Evolutionary conservation across 2,888 invertebrate genomes (phyloP).

Genomic region (Thysanoteuthis rhombus): DNA sequence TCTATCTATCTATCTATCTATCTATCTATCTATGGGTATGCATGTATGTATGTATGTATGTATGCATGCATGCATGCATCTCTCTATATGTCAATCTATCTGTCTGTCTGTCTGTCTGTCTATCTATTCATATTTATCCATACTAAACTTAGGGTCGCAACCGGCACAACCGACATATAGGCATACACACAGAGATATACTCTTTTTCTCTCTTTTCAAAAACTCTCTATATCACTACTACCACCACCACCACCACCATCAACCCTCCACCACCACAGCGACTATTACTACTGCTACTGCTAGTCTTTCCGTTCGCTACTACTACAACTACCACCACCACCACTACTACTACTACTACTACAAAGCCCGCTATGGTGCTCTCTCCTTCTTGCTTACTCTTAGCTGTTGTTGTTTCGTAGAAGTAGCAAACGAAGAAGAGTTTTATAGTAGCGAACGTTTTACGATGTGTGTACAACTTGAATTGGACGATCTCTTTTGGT

Average conservation of each 20-base stretch:
- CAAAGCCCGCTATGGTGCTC: constrained; percentile 12
- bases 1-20: background rate
- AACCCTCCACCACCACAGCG: no score
- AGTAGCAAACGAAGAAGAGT: background rate
- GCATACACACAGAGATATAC: no score
- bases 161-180: no score
- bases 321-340: no score
- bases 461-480: background rate
- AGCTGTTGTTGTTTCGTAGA: background rate
- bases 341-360: background rate
- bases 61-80: background rate
- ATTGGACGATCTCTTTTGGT: background rate
- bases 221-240: no score
- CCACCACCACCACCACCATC: no score
- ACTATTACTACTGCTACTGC: no score
- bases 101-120: no score
- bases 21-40: background rate
- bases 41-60: background rate
- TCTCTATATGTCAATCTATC: background rate
- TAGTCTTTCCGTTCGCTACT: no score
- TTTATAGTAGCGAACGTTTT: background rate
- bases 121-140: no score
- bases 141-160: no score
- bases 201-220: no score
- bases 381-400: background rate